phyloP scores from a whole-genome alignment of 2,113 vertebrate genomes.

The Panurus biarmicus region DNA sequence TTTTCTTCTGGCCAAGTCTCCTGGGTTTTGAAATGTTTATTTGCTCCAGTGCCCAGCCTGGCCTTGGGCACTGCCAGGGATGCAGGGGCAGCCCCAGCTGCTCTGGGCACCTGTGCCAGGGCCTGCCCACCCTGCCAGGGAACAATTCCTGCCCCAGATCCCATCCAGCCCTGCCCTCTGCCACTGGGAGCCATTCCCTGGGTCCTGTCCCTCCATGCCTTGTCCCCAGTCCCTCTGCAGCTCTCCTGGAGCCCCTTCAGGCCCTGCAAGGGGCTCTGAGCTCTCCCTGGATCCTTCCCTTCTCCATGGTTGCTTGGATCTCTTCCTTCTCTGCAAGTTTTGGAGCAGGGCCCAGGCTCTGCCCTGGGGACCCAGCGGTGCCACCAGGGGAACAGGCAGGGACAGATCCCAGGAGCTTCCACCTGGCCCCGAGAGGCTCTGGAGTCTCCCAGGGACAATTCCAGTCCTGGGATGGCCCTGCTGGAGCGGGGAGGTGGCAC shows the following conservation, averaged over 20 bases:
- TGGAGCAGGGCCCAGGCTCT: neutral
- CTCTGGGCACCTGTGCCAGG: neutral
- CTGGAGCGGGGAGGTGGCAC: neutral
- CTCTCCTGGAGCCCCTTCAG: neutral
- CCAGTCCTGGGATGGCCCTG: neutral
- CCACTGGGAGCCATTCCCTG: neutral
- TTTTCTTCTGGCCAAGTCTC: neutral
- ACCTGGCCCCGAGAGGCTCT: neutral
- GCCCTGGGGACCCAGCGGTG: too few relatives aligned
- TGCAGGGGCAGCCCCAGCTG: neutral
- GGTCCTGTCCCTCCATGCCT: neutral
- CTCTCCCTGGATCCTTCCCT: neutral
- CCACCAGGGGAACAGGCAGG: neutral
- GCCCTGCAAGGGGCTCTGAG: accelerated
- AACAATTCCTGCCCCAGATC: neutral
- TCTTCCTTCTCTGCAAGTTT: neutral
- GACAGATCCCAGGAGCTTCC: neutral
- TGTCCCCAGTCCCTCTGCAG: neutral
- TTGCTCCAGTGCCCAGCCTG: accelerated
- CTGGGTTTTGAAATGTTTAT: neutral
- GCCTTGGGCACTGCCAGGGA: neutral
- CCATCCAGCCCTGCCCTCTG: neutral
- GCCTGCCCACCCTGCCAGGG: neutral
- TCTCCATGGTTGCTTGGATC: neutral
- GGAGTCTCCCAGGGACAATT: neutral